A percentile compares a stretch with the other conserved stretches of the same genome.
Conservation (phyloP, 1,140 invertebrate genomes). For the Calliphora vicina region DNA sequence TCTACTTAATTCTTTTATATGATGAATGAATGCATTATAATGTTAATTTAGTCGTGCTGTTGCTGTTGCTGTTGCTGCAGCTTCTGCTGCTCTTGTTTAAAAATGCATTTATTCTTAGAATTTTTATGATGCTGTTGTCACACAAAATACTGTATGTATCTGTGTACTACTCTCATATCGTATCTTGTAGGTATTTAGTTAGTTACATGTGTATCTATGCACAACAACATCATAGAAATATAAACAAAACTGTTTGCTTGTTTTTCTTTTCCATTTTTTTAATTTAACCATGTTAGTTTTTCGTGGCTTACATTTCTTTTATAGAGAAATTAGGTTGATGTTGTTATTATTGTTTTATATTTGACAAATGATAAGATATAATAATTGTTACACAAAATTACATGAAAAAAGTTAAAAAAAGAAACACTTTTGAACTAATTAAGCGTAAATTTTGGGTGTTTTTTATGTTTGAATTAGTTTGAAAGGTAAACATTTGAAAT, state of each 20-base stretch:
- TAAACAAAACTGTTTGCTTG: no score
- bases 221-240: no score
- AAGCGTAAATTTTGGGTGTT: not conserved
- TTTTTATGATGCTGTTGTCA: not conserved
- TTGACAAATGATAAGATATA: constrained; percentile 2
- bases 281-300: no score
- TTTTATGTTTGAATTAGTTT: not conserved
- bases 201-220: no score
- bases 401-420: not conserved
- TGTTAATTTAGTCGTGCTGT: not conserved
- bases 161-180: no score
- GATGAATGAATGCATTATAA: not conserved
- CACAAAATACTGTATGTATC: not conserved
- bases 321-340: not conserved
- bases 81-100: not conserved
- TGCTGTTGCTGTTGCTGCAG: not conserved
- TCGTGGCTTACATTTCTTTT: not conserved
- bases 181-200: no score
- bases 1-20: not conserved
- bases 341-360: not conserved
- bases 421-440: not conserved
- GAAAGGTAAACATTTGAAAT: not conserved
- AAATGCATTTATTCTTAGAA: not conserved
- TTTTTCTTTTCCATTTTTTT: no score
- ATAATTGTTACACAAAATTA: not conserved